A percentile compares a stretch with the other conserved stretches of the same genome.
phyloP scores from a whole-genome alignment of 2,888 invertebrate species.

The Drosophila ezoana region DNA sequence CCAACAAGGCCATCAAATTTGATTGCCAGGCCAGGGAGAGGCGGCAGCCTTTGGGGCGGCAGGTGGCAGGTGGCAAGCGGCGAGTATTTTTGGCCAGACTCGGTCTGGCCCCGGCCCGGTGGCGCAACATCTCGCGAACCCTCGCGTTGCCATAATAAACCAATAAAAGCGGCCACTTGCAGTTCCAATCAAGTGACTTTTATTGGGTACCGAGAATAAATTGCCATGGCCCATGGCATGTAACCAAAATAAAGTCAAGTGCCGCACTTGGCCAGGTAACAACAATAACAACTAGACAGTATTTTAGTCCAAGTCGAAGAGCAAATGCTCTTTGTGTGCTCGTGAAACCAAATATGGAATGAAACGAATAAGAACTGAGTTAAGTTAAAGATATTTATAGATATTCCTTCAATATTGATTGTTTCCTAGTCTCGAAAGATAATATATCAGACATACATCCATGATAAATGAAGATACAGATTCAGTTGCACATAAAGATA shows the following conservation, averaged over 20 bases:
- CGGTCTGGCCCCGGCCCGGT: neutral
- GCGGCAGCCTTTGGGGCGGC: slow-evolving; percentile 3
- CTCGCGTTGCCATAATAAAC: slow-evolving; percentile 70
- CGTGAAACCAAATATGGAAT: neutral
- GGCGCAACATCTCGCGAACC: slow-evolving; percentile 49
- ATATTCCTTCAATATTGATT: too few relatives aligned
- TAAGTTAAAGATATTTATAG: too few relatives aligned
- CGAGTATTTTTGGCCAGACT: slow-evolving; percentile 11
- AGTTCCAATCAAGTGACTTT: slow-evolving; percentile 78
- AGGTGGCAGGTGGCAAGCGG: slow-evolving; percentile 44
- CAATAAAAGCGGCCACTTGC: slow-evolving; percentile 74
- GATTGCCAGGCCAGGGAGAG: slow-evolving; percentile 57
- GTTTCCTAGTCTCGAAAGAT: too few relatives aligned
- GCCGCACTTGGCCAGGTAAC: slow-evolving; percentile 62
- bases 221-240: slow-evolving; percentile 72
- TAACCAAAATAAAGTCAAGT: slow-evolving; percentile 74
- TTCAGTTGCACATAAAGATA: neutral
- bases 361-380: too few relatives aligned
- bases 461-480: neutral
- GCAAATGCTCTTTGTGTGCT: slow-evolving; percentile 8
- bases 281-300: slow-evolving; percentile 34
- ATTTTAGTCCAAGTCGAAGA: neutral
- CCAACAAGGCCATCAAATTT: slow-evolving; percentile 76
- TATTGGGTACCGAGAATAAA: slow-evolving; percentile 69
- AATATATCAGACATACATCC: too few relatives aligned